Evolutionary conservation across 2,797 vertebrate genomes (phyloP), one percentile per base, ranked within the genome.

Genomic region (Chelon auratus): DNA sequence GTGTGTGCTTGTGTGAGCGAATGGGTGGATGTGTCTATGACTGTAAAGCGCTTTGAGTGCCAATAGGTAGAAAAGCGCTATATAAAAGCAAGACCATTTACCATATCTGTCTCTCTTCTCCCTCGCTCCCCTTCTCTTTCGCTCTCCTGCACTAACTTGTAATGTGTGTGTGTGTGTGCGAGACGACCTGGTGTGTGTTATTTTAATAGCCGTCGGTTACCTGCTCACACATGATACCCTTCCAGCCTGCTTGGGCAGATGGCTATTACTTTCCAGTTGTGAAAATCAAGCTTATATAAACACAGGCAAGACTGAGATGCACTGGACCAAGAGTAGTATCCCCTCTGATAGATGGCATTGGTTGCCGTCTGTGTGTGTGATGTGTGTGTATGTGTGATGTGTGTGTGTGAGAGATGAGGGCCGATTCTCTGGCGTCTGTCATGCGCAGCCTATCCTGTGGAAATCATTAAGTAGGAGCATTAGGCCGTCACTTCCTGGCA

Each of bases 271-370:
- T 94, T 93, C 90, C 92, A 93, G 91, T 94, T 93, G 91, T 94
- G 93, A 94, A 95, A 94, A 93, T 92, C 81, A 91, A 94, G 87
- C 92, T 93, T 94, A 91, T 88, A 86, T 89, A 93, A 94, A 94
- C 91, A 91, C 87, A 78, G 75, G 84, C 80, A 78, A 57, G 81
- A 70, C 84, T 64, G 72, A 86, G 90, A 91, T 87, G 82, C 69
- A 52, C 75, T 85, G 84, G 83, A 89, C 88, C 84, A 70, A 82
- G 77, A 78, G 84, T 74, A 77, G 78, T 86, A 81, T 87, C 88
- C 78, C 30, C 63, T 83, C 85, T 87, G 82, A 90, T 89, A 90
- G 89, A 91, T 85, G 73, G 83, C 68, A 55, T 52, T 51, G 30
- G 77, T 75, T 43, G 22, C 18, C 20, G 50, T 8, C 40, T 50